Base-by-base conservation (phyloP, 2,113 vertebrate species). In the Ondatra zibethicus region DNA sequence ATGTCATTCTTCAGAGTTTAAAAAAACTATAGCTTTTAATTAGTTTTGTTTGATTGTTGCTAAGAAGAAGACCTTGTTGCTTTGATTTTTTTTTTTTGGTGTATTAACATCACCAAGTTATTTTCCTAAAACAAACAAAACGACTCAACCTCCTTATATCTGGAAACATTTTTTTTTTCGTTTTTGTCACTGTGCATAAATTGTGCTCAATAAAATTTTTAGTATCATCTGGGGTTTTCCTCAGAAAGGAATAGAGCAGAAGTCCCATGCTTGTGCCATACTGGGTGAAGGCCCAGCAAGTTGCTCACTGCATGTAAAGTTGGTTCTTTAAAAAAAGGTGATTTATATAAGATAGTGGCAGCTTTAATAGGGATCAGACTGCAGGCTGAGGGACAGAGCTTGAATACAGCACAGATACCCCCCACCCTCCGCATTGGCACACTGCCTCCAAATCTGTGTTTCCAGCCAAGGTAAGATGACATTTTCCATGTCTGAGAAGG, bases 391-490 rank as follows among this genome's bases (percentile, higher is more conserved):
- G 65, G 33, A 3, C 50, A 31, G 45, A 78, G 13, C 29, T 78
- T 47, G 14, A 50, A 23, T 12, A 36, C 1, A 50, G 25, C 2
- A 23, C 36, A 42, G 50, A 29, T 1, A 12, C 27, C 55, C 45
- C 10, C 0, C 16, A 19, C 17, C 45, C 8, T 19, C 42, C 9
- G 2, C 9, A 65, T 65, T 11, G 27, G 25, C 9, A 65, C 2
- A 0, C 63, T 10, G 23, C 21, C 63, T 1, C 63, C 63, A 63
- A 65, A 10, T 75, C 36, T 0, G 0, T 70, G 68, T 81, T 36
- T n/a, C 5, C 1, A 85, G 75, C 12, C 42, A 1, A 0, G 11
- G 29, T 27, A 25, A 58, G 11, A 72, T n/a, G 0, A 14, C 17
- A 7, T 75, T 75, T 63, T 91, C 31, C 45, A 6, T 29, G 33